Base-by-base conservation (phyloP, 2,797 vertebrate genomes). In the Gymnothorax javanicus region DNA sequence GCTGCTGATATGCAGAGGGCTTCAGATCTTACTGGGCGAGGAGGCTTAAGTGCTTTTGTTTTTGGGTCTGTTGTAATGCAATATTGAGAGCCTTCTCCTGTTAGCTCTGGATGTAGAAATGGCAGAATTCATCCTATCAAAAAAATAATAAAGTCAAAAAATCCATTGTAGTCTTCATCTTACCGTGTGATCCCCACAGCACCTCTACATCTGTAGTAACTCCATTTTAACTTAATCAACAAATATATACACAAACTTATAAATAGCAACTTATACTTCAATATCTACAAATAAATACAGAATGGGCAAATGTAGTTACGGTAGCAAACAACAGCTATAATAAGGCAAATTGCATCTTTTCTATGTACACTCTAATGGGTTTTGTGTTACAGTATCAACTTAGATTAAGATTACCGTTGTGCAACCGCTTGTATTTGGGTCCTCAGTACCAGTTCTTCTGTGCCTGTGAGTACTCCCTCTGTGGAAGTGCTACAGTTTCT, bases 241-340 rank as follows among this genome's bases (percentile, higher is more conserved):
- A 94, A 95, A 96, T 93, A 87, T 94, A 95, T 95, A 86, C 85
- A 88, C 95, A 95, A 93, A 91, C 95, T 95, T 96, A 96, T 95
- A 94, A 94, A 94, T 94, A 96, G 91, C 91, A 88, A 95, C 95
- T 95, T 96, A 95, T 96, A 95, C 93, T 95, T 96, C 94, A 95
- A 94, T 96, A 96, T 96, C 95, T 96, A 96, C 95, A 96, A 95
- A 96, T 94, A 96, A 96, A n/a, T 97, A 96, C 94, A 95, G 96
- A 96, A 97, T 96, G 96, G 95, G 95, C 95, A 96, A 96, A 96
- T 94, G 95, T 97, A 97, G 96, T 96, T 95, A 95, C 95, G 95
- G 95, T 96, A 96, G 96, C 96, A 96, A 96, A 95, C 95, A 96
- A 88, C 94, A 93, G 94, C 95, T 95, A 95, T 95, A 89, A 83